Evolutionary conservation across 2,888 invertebrate species (phyloP), one percentile per base, ranked within the genome.

Genomic region (Chesias legatella): DNA sequence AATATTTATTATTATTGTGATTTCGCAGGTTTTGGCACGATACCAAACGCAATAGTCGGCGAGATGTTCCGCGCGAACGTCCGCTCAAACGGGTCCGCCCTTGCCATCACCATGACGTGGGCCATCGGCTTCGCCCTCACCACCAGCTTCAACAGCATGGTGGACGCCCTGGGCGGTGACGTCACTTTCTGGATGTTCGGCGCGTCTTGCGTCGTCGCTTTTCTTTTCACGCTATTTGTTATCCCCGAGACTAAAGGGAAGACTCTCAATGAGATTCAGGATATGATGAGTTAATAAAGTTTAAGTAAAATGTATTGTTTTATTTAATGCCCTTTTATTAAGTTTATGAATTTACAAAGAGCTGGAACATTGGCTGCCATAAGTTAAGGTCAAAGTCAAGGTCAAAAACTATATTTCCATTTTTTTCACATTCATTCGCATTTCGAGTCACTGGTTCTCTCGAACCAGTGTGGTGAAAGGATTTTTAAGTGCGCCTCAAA

Each of bases 221-320:
- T 68, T 27, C 7, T 68, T 0, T 72, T 73, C 29, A 65, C 68
- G 0, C 47, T 50, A 10, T 55, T 68, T 23, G 60, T 42, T 9
- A 41, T 73, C 3, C 73, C 73, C 0, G 72, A 73, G 30, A 73
- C 73, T 0, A 73, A 67, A 31, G 70, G 71, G 1, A 71, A 63
- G 38, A 68, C 65, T 1, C 38, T 73, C 2, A 56, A 58, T 32
- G 70, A 72, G 31, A 70, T 72, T 24, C 67, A 69, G 17, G 64
- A 67, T 5, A 67, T 73, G 69, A 49, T 73, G 48, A 47, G 47
- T 24, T 42, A 42, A 23, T 27, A 21, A 61, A n/a, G 2, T 23
- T 23, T 23, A 6, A 23, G 23, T 23, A n/a, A n/a, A n/a, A n/a
- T n/a, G 23, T 8, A 5, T 5, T 8, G 5, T 17, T 2, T 17